Base-by-base conservation (phyloP, 2,113 vertebrate species). In the Agelaius phoeniceus region DNA sequence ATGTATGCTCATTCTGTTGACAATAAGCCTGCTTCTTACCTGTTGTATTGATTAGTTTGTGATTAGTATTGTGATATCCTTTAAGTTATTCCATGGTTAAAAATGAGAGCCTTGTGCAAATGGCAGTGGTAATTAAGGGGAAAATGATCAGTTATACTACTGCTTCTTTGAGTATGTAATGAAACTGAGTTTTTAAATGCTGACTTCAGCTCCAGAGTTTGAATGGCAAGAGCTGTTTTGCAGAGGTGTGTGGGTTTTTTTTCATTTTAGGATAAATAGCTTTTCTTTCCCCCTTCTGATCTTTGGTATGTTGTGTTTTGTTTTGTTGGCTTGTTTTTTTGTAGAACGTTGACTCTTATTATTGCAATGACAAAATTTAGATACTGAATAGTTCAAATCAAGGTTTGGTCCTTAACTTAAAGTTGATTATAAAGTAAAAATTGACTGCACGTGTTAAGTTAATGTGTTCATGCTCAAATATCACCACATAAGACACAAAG, bases 131-230 rank as follows among this genome's bases (percentile, higher is more conserved):
- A 67, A 46, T 44, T 46, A 57, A 87, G 46, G 58, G 28, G 23
- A 30, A 87, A 43, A 22, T 0, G 2, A 5, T 87, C 21, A 35
- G 13, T 90, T 51, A 3, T 0, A 19, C 28, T 46, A 2, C 35
- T 85, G 19, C 48, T 78, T 54, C 18, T 74, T 79, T 69, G 20
- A 54, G 22, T 71, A 11, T 33, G 16, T 68, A 73, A 39, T 2
- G 1, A 73, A 84, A 87, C 10, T 0, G 1, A 21, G 26, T 58
- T 85, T 87, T 46, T 73, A 51, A 71, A 9, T 90, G 18, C 13
- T 71, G 24, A 14, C 16, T 92, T 90, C 19, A 71, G 17, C 15
- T 71, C 33, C 39, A 68, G 1, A 37, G 12, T 61, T 72, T 81
- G 52, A 88, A 49, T 78, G 39, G 14, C 30, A 39, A 37, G 30